These are phyloP conservation scores for Pogonus chalceus DNA, from an alignment of 1,140 invertebrate genomes.

Conservation along the genomic window DNA sequence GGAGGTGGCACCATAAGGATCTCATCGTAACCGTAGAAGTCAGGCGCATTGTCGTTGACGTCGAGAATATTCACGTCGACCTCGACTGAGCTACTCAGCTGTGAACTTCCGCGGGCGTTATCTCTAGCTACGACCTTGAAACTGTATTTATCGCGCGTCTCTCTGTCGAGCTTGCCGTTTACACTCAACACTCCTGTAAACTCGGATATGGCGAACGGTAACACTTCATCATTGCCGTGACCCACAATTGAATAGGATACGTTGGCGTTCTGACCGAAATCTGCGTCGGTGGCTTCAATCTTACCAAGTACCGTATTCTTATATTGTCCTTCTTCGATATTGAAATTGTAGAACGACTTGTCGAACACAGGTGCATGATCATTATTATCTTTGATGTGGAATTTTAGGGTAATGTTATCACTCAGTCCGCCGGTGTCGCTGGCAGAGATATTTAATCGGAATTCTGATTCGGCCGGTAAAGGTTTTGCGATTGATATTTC, in stretches of 20 bases:
- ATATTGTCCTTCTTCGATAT: slow-evolving; percentile 67
- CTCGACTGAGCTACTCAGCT: slow-evolving; percentile 57
- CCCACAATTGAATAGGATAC: slow-evolving; percentile 55
- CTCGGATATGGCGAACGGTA: slow-evolving; percentile 64
- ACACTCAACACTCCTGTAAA: slow-evolving; percentile 66
- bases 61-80: slow-evolving; percentile 72
- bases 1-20: slow-evolving; percentile 37
- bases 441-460: slow-evolving; percentile 66
- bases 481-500: slow-evolving; percentile 65
- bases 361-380: slow-evolving; percentile 76
- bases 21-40: slow-evolving; percentile 62
- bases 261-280: slow-evolving; percentile 66
- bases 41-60: slow-evolving; percentile 66
- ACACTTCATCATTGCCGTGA: slow-evolving; percentile 41
- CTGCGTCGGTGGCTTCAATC: slow-evolving; percentile 64
- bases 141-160: slow-evolving; percentile 57
- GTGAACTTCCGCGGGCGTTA: slow-evolving; percentile 42
- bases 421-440: slow-evolving; percentile 62
- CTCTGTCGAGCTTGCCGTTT: slow-evolving; percentile 67
- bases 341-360: slow-evolving; percentile 72
- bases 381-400: slow-evolving; percentile 70
- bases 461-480: slow-evolving; percentile 65
- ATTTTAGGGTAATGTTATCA: slow-evolving; percentile 56
- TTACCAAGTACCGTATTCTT: slow-evolving; percentile 56
- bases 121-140: slow-evolving; percentile 68